These are phyloP conservation scores for Brienomyrus longianalis DNA, from an alignment of 2,113 vertebrate genomes.

Conservation along the genomic window DNA sequence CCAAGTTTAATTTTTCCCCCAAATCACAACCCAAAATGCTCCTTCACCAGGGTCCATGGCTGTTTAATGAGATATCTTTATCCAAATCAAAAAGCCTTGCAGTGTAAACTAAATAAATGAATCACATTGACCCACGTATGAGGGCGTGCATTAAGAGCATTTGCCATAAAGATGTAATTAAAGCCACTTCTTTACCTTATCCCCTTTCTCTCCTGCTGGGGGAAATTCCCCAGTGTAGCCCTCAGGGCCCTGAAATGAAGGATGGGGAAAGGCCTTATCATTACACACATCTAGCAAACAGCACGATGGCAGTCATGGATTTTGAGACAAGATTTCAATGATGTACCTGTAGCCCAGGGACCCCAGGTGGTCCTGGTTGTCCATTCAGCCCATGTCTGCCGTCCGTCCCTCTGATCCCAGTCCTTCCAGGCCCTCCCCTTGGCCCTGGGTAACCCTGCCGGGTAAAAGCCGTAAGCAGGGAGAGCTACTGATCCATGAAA, in stretches of 20 bases:
- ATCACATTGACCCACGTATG: neutral
- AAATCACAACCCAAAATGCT: neutral
- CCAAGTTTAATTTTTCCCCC: neutral
- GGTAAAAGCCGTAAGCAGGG: neutral
- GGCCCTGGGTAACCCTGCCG: constrained; percentile 59
- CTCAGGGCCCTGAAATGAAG: constrained; percentile 53
- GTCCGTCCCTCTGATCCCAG: constrained; percentile 52
- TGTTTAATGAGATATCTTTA: neutral
- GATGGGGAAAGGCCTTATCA: neutral
- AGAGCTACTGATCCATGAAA: neutral
- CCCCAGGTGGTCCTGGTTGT: constrained; percentile 52
- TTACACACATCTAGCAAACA: neutral
- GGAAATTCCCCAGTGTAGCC: constrained; percentile 67
- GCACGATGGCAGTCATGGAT: neutral
- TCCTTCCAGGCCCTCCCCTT: constrained; percentile 55
- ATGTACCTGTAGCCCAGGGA: constrained; percentile 59
- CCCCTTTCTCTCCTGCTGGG: constrained; percentile 64
- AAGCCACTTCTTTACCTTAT: constrained; percentile 55
- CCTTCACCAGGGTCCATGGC: neutral
- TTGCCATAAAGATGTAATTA: neutral
- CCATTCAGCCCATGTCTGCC: constrained; percentile 58
- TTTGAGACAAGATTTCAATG: neutral
- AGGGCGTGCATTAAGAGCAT: neutral
- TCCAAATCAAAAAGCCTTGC: neutral
- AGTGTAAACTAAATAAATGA: neutral